A percentile compares a stretch with the other conserved stretches of the same genome.
These are phyloP conservation scores for Zaprionus taronus DNA, from an alignment of 1,140 invertebrate genomes.

Conservation along the genomic window DNA sequence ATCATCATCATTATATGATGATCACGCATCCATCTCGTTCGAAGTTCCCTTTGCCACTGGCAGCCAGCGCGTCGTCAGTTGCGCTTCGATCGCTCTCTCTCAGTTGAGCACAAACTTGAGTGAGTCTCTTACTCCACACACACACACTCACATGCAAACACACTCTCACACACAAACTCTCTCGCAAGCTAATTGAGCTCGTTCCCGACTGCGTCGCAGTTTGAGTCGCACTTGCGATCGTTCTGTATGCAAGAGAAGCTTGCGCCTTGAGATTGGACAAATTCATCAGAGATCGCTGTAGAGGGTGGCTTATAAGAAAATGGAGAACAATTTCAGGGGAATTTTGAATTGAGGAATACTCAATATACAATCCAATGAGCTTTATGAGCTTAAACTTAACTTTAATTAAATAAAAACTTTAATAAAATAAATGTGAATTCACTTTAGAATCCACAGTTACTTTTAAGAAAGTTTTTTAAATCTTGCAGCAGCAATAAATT, in stretches of 20 bases:
- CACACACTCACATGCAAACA: background rate
- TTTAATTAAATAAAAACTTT: accelerated
- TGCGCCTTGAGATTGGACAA: slow-evolving; percentile 6
- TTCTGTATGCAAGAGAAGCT: background rate
- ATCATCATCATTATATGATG: slow-evolving; percentile 22
- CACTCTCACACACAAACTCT: slow-evolving; percentile 3
- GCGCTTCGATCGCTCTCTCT: slow-evolving; percentile 22
- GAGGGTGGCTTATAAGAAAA: slow-evolving; percentile 54
- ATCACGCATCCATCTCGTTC: slow-evolving; percentile 50
- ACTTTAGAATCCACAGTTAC: background rate
- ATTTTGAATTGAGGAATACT: background rate
- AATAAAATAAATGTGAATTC: background rate
- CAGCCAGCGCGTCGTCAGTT: slow-evolving; percentile 54
- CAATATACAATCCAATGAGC: background rate
- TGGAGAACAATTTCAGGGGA: slow-evolving; percentile 1
- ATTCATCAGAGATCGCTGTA: background rate
- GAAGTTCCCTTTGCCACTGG: slow-evolving; percentile 50
- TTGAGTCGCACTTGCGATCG: slow-evolving; percentile 8
- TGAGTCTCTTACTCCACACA: slow-evolving; percentile 17
- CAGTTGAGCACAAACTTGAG: slow-evolving; percentile 36
- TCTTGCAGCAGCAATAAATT: too few relatives aligned
- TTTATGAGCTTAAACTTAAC: background rate
- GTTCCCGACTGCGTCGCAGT: slow-evolving; percentile 2
- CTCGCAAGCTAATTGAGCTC: slow-evolving; percentile 24
- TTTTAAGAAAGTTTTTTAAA: too few relatives aligned